phyloP scores from a whole-genome alignment of 2,113 vertebrate species.

The Hippocampus guttulatus region DNA sequence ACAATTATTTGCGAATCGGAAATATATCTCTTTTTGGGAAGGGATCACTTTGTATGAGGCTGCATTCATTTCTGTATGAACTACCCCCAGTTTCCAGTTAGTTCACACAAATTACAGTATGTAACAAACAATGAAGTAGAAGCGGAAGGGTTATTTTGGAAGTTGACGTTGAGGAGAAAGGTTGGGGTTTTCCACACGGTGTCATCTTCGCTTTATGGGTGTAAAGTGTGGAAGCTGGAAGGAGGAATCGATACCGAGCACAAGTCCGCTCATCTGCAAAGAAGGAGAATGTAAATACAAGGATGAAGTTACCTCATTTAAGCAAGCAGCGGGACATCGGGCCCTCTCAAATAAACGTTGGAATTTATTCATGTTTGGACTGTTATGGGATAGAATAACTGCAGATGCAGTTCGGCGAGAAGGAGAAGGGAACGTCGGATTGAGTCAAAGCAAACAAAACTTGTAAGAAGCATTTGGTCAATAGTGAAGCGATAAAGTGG shows the following conservation, averaged over 20 bases:
- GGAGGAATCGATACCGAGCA: constrained; percentile 15
- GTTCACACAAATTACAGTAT: not conserved
- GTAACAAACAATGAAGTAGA: not conserved
- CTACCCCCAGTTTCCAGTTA: not conserved
- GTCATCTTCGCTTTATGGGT: constrained; percentile 27
- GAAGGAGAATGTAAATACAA: constrained; percentile 41
- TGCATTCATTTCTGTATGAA: not conserved
- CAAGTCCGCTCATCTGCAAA: constrained; percentile 17
- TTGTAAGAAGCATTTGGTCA: not conserved
- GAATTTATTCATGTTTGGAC: constrained; percentile 40
- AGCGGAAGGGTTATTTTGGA: not conserved
- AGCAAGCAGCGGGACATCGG: constrained; percentile 20
- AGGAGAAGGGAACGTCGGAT: not conserved
- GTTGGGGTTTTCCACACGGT: constrained; percentile 30
- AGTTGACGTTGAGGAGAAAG: not conserved
- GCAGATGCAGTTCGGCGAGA: constrained; percentile 8
- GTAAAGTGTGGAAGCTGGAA: constrained; percentile 23
- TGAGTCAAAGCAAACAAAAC: no score
- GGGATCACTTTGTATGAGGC: not conserved
- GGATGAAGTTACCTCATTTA: constrained; percentile 52
- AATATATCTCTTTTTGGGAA: not conserved
- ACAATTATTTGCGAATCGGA: no score
- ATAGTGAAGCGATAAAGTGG: not conserved
- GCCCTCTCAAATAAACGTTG: constrained; percentile 39
- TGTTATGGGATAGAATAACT: constrained; percentile 38